A percentile compares a stretch with the other conserved stretches of the same genome.
These are phyloP conservation scores for Asarcornis scutulata DNA, from an alignment of 2,113 vertebrate genomes.

Conservation along the genomic window DNA sequence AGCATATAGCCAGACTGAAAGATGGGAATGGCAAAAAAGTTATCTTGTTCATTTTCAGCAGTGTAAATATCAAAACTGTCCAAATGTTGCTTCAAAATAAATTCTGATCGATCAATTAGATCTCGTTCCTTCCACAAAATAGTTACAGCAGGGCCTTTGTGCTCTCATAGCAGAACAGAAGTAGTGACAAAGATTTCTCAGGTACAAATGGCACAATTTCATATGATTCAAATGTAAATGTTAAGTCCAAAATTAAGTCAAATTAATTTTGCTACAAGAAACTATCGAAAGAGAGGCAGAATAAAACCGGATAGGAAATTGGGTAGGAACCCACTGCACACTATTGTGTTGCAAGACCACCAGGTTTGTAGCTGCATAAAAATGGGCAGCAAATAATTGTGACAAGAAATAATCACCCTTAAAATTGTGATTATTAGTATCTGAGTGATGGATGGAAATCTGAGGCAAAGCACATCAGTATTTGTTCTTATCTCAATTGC, in stretches of 20 bases:
- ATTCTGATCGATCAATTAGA: neutral
- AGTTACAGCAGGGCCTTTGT: neutral
- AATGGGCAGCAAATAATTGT: neutral
- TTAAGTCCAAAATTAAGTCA: neutral
- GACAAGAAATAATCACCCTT: neutral
- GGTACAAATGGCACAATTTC: neutral
- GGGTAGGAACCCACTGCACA: neutral
- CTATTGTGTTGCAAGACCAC: neutral
- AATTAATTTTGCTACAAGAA: neutral
- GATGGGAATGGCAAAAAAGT: neutral
- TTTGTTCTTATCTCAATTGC: neutral
- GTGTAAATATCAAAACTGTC: neutral
- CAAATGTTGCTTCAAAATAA: neutral
- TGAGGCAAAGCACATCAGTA: neutral
- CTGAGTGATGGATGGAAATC: neutral
- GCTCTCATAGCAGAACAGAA: neutral
- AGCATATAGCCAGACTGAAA: neutral
- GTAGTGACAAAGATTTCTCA: neutral
- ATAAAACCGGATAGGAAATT: conserved; percentile 10
- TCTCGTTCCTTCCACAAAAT: neutral
- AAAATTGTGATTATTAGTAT: neutral
- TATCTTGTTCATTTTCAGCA: neutral
- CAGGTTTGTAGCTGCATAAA: neutral
- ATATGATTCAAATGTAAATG: neutral
- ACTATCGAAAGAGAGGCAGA: neutral